phyloP scores from a whole-genome alignment of 2,797 vertebrate genomes.

The Coendou prehensilis region DNA sequence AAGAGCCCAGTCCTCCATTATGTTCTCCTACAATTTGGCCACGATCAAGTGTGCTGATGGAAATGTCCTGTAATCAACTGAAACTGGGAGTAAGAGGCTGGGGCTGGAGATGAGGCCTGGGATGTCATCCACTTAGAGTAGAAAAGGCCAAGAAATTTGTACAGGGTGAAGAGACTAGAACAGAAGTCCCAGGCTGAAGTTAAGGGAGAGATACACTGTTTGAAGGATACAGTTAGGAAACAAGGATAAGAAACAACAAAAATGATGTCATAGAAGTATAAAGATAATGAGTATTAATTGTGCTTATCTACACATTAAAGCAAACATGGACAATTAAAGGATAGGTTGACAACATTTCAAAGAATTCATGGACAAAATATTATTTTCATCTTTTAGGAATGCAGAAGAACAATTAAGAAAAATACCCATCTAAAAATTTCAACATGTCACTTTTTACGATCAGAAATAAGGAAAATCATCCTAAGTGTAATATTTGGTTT shows the following conservation, averaged over 20 bases:
- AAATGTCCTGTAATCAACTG: background rate
- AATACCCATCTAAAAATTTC: background rate
- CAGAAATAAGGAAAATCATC: background rate
- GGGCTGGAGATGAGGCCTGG: background rate
- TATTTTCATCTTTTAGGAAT: conserved; percentile 15
- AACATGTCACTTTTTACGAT: background rate
- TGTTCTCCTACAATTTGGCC: background rate
- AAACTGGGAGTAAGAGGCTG: background rate
- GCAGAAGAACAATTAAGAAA: background rate
- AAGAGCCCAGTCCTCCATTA: background rate
- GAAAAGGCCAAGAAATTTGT: background rate
- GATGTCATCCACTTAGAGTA: background rate
- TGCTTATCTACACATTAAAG: background rate
- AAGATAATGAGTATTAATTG: background rate
- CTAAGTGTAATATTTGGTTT: background rate
- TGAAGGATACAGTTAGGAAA: background rate
- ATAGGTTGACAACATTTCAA: background rate
- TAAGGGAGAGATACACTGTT: background rate
- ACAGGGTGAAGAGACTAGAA: background rate
- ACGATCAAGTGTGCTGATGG: background rate
- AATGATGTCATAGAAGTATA: background rate
- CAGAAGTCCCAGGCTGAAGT: background rate
- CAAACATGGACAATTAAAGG: background rate
- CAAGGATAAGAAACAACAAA: background rate
- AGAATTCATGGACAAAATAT: background rate